Evolutionary conservation across 2,888 invertebrate species (phyloP), one percentile per base, ranked within the genome.

Genomic region (Pyrrhosoma nymphula): DNA sequence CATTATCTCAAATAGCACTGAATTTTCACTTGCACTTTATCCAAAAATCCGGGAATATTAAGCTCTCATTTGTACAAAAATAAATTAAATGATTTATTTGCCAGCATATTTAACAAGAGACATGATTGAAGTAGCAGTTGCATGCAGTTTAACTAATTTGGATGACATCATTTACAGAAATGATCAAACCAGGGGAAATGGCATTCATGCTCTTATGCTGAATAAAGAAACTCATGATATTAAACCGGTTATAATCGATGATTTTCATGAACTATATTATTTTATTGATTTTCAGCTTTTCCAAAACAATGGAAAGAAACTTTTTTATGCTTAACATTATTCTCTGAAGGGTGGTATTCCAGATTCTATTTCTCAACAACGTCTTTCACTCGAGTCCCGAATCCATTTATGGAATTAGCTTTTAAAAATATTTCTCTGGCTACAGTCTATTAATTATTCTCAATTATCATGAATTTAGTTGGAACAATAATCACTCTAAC

Each of bases 91-190:
- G 35, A 30, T 35, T 82, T 35, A 14, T 82, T 82, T 35, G 35
- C 82, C 82, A 82, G 82, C 82, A 82, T 82, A 82, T 82, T 82
- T 82, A 82, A 82, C 82, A 82, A 82, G 82, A 82, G 82, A 82
- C 82, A 35, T 69, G 26, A 26, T 82, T 30, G 35, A 82, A 82
- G 82, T 82, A 82, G 82, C 82, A 82, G 82, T 82, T 35, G 82
- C 82, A 82, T 82, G 82, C 82, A 82, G 82, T 82, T n/a, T 82
- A 82, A 82, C 82, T 82, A 35, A 35, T 82, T 82, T 82, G 82
- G 35, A 82, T 30, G 82, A 82, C 35, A 82, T 35, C 23, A 82
- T 35, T 26, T 35, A 82, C 30, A 82, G 35, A 69, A 69, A 10
- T 69, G 26, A 26, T 26, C 26, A 69, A 82, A 82, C 30, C 82